Evolutionary conservation across 2,797 vertebrate species (phyloP).

Genomic region (Urophycis tenuis): DNA sequence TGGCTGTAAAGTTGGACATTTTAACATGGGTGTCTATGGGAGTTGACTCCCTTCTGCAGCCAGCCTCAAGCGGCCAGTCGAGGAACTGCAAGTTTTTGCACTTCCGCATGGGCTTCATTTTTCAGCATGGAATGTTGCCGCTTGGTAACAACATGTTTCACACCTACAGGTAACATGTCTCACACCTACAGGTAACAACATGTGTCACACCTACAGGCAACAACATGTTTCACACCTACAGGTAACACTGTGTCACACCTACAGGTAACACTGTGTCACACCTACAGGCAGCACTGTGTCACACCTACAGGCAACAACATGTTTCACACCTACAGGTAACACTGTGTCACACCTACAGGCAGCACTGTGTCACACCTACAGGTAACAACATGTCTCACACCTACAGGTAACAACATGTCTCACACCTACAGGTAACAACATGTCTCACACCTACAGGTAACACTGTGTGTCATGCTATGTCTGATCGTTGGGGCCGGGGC

Average conservation of each 20-base stretch:
- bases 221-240: not conserved
- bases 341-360: not conserved
- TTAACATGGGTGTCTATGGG: no score
- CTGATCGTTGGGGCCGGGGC: not conserved
- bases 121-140: no score
- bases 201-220: not conserved
- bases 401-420: not conserved
- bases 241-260: not conserved
- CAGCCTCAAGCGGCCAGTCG: no score
- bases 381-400: not conserved
- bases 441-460: not conserved
- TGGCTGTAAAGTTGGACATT: no score
- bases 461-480: not conserved
- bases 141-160: not conserved
- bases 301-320: not conserved
- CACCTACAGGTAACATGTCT: not conserved
- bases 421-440: not conserved
- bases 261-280: not conserved
- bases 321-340: not conserved
- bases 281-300: not conserved
- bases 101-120: no score
- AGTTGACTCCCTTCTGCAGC: no score
- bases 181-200: conserved; percentile 23
- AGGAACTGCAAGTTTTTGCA: no score
- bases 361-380: no score